Base-by-base conservation (phyloP, 2,888 invertebrate genomes). In the Ectemnius lituratus region DNA sequence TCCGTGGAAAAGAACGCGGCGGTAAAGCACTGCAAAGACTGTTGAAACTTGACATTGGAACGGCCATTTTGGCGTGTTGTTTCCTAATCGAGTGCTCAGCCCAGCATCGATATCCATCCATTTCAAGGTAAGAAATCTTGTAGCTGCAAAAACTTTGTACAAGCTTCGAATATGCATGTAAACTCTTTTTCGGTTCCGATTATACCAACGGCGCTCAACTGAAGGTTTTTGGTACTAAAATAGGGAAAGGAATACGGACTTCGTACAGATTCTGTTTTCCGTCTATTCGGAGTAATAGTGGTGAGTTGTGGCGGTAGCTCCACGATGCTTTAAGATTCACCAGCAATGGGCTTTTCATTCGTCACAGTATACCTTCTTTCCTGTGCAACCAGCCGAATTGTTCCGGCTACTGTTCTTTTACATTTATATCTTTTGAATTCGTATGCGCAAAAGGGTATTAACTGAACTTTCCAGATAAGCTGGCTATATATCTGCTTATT, bases 21-120 rank as follows among this genome's bases (percentile, higher is more conserved):
- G 57, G 67, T 67, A 69, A 79, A 80, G 80, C 79, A 81, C 83
- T 84, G 81, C 81, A 67, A 78, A 79, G 80, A 79, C 52, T 52
- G 52, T 52, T 52, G 16, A 85, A 85, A 85, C 88, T 88, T 88
- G 88, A 88, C 88, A 88, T 88, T 87, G 88, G 85, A 79, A 94
- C 94, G 80, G 94, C 94, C 86, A 89, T 89, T 89, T 89, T 89
- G 89, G 87, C 89, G 86, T 88, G 86, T 87, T 88, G 88, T 88
- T 88, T 86, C 86, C 84, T 83, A 84, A 88, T 86, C 86, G 85
- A 86, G 87, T 86, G 87, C 84, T 87, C 79, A 75, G 84, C 81
- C 84, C 84, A 83, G 84, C 87, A 89, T 89, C 89, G 87, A 87
- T 83, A 86, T 85, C 86, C 89, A 89, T 89, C 89, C 86, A 83